A percentile compares a stretch with the other conserved stretches of the same genome.
Evolutionary conservation across 2,797 vertebrate genomes (phyloP).

Genomic region (Knipowitschia caucasica): DNA sequence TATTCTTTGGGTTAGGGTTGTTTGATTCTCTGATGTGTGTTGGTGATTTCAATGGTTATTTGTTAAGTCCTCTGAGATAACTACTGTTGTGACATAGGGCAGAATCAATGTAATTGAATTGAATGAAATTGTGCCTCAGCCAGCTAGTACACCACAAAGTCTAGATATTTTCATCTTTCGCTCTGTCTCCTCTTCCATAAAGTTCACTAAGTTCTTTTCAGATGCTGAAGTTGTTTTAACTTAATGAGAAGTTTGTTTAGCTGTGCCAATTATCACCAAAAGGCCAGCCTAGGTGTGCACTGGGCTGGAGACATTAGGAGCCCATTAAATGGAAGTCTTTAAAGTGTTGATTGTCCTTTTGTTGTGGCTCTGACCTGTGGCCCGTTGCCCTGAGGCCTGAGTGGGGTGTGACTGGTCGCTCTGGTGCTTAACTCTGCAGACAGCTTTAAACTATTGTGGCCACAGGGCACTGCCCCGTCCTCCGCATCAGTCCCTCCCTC

Average conservation of each 20-base stretch:
- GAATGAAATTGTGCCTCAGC: no score
- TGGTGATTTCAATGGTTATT: no score
- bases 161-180: constrained; percentile 2
- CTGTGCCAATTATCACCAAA: constrained; percentile 57
- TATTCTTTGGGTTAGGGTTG: no score
- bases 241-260: constrained; percentile 74
- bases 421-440: constrained; percentile 56
- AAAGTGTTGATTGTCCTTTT: constrained; percentile 65
- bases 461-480: constrained; percentile 33
- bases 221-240: constrained; percentile 59
- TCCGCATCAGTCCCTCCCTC: constrained; percentile 3
- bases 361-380: constrained; percentile 41
- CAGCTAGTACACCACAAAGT: no score
- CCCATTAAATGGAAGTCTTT: constrained; percentile 38
- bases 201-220: constrained; percentile 56
- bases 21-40: no score
- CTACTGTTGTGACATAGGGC: no score
- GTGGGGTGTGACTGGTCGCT: constrained; percentile 65
- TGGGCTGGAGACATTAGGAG: constrained; percentile 29
- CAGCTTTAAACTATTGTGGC: constrained; percentile 49
- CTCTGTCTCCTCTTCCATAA: constrained; percentile 14
- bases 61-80: no score
- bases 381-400: constrained; percentile 25
- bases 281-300: constrained; percentile 30
- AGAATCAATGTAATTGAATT: no score